Evolutionary conservation across 2,113 vertebrate species (phyloP).

Genomic region (Laticauda colubrina): DNA sequence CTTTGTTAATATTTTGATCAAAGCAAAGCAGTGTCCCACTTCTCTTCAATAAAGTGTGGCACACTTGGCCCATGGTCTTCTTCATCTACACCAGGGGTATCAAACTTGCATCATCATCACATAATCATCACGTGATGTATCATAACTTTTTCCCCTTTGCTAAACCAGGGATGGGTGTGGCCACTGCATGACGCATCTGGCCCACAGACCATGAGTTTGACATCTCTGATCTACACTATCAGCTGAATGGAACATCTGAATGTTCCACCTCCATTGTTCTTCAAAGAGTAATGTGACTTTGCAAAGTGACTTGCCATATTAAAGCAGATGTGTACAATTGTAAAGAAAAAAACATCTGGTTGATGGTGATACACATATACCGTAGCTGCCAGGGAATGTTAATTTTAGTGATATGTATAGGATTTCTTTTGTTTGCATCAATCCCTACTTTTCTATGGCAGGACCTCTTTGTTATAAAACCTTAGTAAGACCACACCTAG

Average conservation of each 20-base stretch:
- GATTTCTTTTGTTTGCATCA: background rate
- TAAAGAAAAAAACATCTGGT: background rate
- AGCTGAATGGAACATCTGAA: background rate
- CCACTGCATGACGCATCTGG: too few species aligned
- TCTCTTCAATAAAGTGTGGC: background rate
- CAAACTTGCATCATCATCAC: too few species aligned
- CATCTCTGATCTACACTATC: background rate
- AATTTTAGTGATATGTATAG: background rate
- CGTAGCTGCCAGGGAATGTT: background rate
- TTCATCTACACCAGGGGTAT: background rate
- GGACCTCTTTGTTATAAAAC: background rate
- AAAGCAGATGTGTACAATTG: background rate
- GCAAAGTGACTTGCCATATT: background rate
- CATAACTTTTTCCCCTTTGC: too few species aligned
- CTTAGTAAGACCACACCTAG: background rate
- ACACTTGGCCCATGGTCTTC: background rate
- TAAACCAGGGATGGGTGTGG: too few species aligned
- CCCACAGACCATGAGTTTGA: too few species aligned
- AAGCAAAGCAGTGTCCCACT: background rate
- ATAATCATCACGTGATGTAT: too few species aligned
- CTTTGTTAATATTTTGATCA: background rate
- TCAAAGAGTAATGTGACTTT: background rate
- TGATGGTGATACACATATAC: background rate
- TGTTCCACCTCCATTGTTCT: background rate
- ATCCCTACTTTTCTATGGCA: background rate